These are phyloP conservation scores for Percina caprodes DNA, from an alignment of 2,113 vertebrate species.

Conservation along the genomic window DNA sequence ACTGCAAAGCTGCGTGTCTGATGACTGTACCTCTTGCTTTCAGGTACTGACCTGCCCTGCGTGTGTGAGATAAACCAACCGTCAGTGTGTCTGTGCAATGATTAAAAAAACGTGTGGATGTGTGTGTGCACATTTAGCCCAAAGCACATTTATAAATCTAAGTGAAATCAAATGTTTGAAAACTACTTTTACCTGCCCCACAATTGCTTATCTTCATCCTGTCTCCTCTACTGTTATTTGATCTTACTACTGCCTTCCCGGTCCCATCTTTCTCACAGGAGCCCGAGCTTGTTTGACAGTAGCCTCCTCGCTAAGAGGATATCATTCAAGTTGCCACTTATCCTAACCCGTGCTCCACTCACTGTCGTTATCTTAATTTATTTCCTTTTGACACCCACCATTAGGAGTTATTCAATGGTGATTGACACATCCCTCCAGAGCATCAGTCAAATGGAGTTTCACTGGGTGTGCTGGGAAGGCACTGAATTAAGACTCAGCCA, in stretches of 20 bases:
- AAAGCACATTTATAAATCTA: slow-evolving; percentile 45
- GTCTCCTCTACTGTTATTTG: slow-evolving; percentile 60
- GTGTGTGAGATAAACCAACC: slow-evolving; percentile 31
- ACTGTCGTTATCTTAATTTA: slow-evolving; percentile 56
- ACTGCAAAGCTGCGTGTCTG: slow-evolving; percentile 44
- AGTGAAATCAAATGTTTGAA: slow-evolving; percentile 57
- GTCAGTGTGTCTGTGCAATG: background rate
- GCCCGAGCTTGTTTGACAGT: slow-evolving; percentile 64
- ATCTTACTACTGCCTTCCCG: slow-evolving; percentile 23
- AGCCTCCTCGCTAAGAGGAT: slow-evolving; percentile 51
- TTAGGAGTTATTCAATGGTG: slow-evolving; percentile 36
- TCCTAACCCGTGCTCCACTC: slow-evolving; percentile 32
- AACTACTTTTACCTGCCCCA: slow-evolving; percentile 34
- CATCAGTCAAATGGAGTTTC: slow-evolving; percentile 66
- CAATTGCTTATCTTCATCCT: slow-evolving; percentile 43
- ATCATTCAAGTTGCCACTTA: slow-evolving; percentile 65
- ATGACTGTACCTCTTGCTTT: slow-evolving; percentile 63
- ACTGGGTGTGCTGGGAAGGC: slow-evolving; percentile 30
- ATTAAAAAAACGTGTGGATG: slow-evolving; percentile 13
- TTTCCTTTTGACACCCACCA: slow-evolving; percentile 57
- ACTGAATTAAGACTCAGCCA: background rate
- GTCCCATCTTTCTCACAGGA: slow-evolving; percentile 41
- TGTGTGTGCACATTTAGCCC: slow-evolving; percentile 36
- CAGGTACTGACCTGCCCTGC: slow-evolving; percentile 74
- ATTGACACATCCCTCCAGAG: slow-evolving; percentile 45